phyloP scores from a whole-genome alignment of 1,140 invertebrate genomes.

The Drosophila setifemur region DNA sequence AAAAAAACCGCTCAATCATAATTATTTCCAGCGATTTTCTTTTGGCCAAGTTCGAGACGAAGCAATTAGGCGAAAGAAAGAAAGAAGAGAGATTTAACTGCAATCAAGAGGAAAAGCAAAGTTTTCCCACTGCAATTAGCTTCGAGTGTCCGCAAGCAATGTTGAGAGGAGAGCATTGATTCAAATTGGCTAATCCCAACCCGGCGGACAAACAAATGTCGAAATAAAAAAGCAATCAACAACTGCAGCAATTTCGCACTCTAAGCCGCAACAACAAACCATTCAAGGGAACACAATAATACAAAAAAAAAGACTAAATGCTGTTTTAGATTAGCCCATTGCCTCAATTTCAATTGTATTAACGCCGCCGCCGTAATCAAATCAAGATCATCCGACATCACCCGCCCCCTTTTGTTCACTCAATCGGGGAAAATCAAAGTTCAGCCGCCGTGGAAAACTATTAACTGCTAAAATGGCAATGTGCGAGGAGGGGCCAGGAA shows the following conservation, averaged over 20 bases:
- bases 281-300: conserved; percentile 10
- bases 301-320: conserved; percentile 26
- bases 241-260: conserved; percentile 53
- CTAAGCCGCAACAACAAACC: conserved; percentile 59
- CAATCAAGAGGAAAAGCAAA: conserved; percentile 15
- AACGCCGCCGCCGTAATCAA: conserved; percentile 72
- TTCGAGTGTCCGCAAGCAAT: conserved; percentile 37
- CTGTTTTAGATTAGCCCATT: conserved; percentile 39
- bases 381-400: conserved; percentile 72
- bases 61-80: conserved; percentile 54
- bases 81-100: conserved; percentile 57
- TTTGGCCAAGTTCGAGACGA: conserved; percentile 13
- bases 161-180: conserved; percentile 19
- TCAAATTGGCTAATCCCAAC: conserved; percentile 49
- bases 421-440: conserved; percentile 55
- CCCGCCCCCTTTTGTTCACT: not conserved
- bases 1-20: conserved; percentile 66
- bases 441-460: conserved; percentile 57
- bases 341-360: conserved; percentile 73
- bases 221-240: conserved; percentile 66
- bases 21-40: conserved; percentile 75
- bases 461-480: conserved; percentile 72
- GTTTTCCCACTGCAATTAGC: conserved; percentile 30
- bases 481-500: conserved; percentile 54
- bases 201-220: conserved; percentile 58